These are phyloP conservation scores for Actinia tenebrosa DNA, from an alignment of 64 coral and sea anemone species.

Conservation along the genomic window DNA sequence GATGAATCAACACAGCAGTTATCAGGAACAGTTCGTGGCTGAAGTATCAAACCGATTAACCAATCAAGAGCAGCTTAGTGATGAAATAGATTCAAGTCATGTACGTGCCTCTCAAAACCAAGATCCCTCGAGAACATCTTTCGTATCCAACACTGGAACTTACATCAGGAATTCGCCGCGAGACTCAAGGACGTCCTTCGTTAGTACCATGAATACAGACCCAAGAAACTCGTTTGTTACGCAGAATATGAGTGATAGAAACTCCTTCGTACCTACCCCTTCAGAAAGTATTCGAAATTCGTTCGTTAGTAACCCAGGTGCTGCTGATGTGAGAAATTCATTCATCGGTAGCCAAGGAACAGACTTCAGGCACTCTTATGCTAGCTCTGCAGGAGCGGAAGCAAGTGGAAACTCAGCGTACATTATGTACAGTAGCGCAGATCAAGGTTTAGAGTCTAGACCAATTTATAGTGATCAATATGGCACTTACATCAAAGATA, in stretches of 20 bases:
- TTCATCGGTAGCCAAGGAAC: neutral
- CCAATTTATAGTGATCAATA: slow-evolving; percentile 7
- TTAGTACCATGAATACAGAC: neutral
- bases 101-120: neutral
- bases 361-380: neutral
- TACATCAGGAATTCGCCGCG: neutral
- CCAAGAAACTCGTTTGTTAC: neutral
- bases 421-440: neutral
- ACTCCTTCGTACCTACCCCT: neutral
- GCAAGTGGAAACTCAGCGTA: neutral
- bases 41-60: neutral
- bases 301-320: neutral
- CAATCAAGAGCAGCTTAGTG: neutral
- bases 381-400: neutral
- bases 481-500: neutral
- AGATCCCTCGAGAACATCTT: neutral
- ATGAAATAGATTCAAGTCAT: slow-evolving; percentile 1
- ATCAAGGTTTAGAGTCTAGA: neutral
- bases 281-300: neutral
- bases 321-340: neutral
- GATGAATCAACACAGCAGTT: neutral
- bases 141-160: neutral
- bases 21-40: neutral
- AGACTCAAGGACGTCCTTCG: neutral
- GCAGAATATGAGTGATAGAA: neutral